Evolutionary conservation across 2,888 invertebrate genomes (phyloP).

Genomic region (Masnerella sp.): DNA sequence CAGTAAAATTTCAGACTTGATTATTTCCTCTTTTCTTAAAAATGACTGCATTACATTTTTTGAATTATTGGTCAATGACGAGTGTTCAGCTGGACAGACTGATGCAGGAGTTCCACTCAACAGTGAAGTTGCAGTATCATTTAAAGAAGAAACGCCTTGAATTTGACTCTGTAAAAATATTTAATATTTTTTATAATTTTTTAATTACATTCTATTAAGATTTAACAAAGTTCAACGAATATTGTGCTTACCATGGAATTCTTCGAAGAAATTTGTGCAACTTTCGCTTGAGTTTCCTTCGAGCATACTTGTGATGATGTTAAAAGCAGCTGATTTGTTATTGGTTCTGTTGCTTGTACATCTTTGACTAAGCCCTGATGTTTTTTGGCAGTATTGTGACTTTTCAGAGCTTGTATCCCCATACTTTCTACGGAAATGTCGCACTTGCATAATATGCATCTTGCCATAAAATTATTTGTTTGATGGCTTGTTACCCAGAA

Average conservation of each 20-base stretch:
- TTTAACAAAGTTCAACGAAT: too few relatives aligned
- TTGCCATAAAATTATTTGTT: background rate
- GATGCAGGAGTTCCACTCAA: background rate
- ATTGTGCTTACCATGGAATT: too few relatives aligned
- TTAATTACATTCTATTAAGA: too few relatives aligned
- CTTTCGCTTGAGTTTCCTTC: background rate
- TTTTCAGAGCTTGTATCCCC: slow-evolving; percentile 6
- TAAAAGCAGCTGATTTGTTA: background rate
- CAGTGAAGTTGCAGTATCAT: background rate
- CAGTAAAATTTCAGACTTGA: slow-evolving; percentile 35
- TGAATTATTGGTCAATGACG: background rate
- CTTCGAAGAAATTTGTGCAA: background rate
- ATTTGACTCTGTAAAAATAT: background rate
- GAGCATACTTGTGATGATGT: background rate
- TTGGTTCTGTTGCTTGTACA: background rate
- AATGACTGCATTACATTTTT: background rate
- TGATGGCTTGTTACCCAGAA: background rate
- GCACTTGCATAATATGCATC: background rate
- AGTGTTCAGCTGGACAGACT: background rate
- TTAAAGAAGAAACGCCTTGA: background rate
- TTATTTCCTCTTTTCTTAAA: slow-evolving; percentile 14
- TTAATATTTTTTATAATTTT: too few relatives aligned
- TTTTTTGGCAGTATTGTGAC: slow-evolving; percentile 2
- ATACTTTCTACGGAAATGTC: background rate
- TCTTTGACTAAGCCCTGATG: background rate